phyloP scores from a whole-genome alignment of 2,797 vertebrate genomes.

The Notolabrus celidotus region DNA sequence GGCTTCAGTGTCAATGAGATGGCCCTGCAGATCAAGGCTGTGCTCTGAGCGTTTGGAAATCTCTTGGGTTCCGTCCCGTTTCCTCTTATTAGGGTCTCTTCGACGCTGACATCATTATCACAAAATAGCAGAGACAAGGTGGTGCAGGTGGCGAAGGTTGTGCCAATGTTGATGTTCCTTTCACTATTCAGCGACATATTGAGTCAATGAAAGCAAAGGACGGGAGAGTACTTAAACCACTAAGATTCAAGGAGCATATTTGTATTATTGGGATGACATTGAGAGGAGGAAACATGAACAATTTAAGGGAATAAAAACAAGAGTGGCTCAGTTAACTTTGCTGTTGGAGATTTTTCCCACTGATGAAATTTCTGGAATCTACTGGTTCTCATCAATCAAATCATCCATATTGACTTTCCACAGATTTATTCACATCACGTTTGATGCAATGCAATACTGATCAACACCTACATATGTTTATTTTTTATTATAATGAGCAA shows the following conservation, averaged over 20 bases:
- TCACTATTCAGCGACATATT: constrained; percentile 38
- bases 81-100: constrained; percentile 32
- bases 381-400: constrained; percentile 37
- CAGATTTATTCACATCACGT: constrained; percentile 29
- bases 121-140: constrained; percentile 36
- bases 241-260: constrained; percentile 8
- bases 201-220: constrained; percentile 24
- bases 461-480: constrained; percentile 29
- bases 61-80: constrained; percentile 40
- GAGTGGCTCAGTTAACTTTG: constrained; percentile 27
- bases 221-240: background rate
- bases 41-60: constrained; percentile 24
- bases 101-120: constrained; percentile 47
- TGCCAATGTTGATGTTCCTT: constrained; percentile 21
- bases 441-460: constrained; percentile 42
- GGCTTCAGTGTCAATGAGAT: constrained; percentile 21
- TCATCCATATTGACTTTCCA: constrained; percentile 49
- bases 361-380: constrained; percentile 36
- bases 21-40: constrained; percentile 52
- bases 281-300: constrained; percentile 8
- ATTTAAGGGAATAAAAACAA: background rate
- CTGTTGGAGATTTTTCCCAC: constrained; percentile 14
- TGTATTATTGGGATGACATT: constrained; percentile 15
- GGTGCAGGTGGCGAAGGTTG: constrained; percentile 36
- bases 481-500: constrained; percentile 20